Base-by-base conservation (phyloP, 1,140 invertebrate genomes). In the Drosophila chauvacae region DNA sequence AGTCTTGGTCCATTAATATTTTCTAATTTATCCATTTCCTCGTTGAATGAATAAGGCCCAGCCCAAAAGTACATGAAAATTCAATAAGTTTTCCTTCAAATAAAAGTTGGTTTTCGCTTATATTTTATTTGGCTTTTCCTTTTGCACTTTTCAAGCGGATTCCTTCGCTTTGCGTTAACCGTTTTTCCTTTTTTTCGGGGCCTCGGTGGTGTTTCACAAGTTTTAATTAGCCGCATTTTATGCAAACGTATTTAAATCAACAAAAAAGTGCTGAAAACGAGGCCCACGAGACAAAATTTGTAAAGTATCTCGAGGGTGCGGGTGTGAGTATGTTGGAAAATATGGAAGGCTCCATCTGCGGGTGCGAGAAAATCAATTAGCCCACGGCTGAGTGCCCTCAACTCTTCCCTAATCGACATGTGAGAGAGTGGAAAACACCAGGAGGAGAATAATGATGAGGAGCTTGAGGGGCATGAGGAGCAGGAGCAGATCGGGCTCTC, bases 151-250 rank as follows among this genome's bases (percentile, higher is more conserved):
- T 39, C 28, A 30, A 42, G 53, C 44, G 55, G 30, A 60, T 72
- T 71, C 45, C 68, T 47, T 28, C 28, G 30, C 53, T 59, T 72
- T 37, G 37, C 45, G 23, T 50, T 51, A 72, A 60, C 70, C 55
- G 30, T 53, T 75, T 69, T 62, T 47, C 10, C 14, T 26, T 13
- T 51, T 61, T 51, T 58, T 35, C 0, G 2, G 14, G 20, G 5
- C 9, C 5, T 2, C 56, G 65, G 48, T 18, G 48, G 45, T 65
- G 28, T 42, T 77, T 83, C 61, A 87, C 71, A 87, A 87, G 80
- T 87, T 88, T 87, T 87, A 87, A 87, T 88, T 87, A 87, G 80
- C 76, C 84, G 84, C 76, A 85, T 90, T 88, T 88, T 88, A 88
- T 88, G 84, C 84, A 77, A 81, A 74, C 75, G 72, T 58, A 78